Percentiles rank a stretch among this genome's conserved stretches.
phyloP scores from a whole-genome alignment of 2,113 vertebrate genomes.

The Mola mola region DNA sequence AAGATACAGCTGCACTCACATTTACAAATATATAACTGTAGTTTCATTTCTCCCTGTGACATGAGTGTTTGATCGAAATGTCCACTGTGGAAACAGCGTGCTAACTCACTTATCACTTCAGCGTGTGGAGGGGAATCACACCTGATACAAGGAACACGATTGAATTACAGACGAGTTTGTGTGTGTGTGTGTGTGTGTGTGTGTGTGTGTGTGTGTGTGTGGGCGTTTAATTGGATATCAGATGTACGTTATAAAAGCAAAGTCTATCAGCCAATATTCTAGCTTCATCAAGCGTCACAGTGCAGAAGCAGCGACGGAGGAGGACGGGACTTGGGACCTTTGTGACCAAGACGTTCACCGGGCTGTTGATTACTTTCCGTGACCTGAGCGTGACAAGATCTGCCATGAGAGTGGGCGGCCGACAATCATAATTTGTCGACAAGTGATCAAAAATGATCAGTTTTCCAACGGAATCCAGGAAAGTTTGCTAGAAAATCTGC shows the following conservation, averaged over 20 bases:
- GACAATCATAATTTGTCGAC: too few species aligned
- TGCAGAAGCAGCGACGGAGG: slow-evolving; percentile 23
- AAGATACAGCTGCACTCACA: too few species aligned
- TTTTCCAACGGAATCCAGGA: too few species aligned
- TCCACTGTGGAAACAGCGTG: background rate
- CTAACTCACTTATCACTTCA: slow-evolving; percentile 53
- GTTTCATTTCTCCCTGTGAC: background rate
- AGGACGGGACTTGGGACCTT: slow-evolving; percentile 38
- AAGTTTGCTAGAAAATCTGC: too few species aligned
- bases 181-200: slow-evolving; percentile 11
- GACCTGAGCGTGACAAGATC: too few species aligned
- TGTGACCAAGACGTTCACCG: background rate
- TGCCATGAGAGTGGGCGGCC: too few species aligned
- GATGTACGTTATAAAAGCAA: slow-evolving; percentile 33
- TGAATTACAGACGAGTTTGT: slow-evolving; percentile 27
- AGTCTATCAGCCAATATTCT: slow-evolving; percentile 31
- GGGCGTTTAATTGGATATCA: slow-evolving; percentile 48
- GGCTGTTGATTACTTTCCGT: too few species aligned
- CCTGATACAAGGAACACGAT: slow-evolving; percentile 53
- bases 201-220: slow-evolving; percentile 28
- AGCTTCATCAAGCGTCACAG: slow-evolving; percentile 22
- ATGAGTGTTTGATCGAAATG: too few species aligned
- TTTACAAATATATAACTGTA: too few species aligned
- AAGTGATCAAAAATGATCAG: too few species aligned
- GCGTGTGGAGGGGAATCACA: slow-evolving; percentile 53